Conservation (phyloP, 2,797 vertebrate species). For the Luscinia luscinia region DNA sequence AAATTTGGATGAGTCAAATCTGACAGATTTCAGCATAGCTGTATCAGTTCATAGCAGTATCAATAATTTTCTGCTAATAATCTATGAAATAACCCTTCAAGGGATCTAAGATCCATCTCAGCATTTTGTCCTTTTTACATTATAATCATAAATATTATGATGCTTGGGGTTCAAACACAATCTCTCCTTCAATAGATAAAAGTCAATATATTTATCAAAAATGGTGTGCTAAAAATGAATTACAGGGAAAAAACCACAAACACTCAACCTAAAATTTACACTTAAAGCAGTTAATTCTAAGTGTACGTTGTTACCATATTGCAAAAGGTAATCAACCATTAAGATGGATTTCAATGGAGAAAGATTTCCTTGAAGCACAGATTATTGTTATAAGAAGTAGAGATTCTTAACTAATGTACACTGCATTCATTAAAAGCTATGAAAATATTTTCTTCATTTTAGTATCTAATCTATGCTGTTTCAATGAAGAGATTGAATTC, state of each 20-base stretch:
- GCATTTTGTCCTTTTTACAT: neutral
- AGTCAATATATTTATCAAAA: conserved; percentile 38
- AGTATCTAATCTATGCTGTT: neutral
- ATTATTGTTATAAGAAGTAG: neutral
- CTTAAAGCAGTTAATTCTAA: neutral
- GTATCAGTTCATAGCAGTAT: neutral
- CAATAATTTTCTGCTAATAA: neutral
- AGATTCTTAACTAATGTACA: neutral
- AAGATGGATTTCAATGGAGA: neutral
- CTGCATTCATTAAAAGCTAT: neutral
- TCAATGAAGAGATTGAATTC: neutral
- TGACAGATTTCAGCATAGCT: neutral
- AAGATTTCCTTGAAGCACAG: neutral
- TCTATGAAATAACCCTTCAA: neutral
- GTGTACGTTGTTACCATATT: neutral
- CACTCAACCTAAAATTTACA: neutral
- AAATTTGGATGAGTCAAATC: neutral
- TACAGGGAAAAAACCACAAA: neutral
- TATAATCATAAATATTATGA: conserved; percentile 19
- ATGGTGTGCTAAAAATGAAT: neutral
- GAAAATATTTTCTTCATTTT: neutral
- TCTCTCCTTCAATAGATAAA: neutral
- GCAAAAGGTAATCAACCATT: neutral
- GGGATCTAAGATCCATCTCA: neutral
- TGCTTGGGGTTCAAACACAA: conserved; percentile 1